These are phyloP conservation scores for Limnephilus auricula DNA, from an alignment of 2,888 invertebrate genomes.

Conservation along the genomic window DNA sequence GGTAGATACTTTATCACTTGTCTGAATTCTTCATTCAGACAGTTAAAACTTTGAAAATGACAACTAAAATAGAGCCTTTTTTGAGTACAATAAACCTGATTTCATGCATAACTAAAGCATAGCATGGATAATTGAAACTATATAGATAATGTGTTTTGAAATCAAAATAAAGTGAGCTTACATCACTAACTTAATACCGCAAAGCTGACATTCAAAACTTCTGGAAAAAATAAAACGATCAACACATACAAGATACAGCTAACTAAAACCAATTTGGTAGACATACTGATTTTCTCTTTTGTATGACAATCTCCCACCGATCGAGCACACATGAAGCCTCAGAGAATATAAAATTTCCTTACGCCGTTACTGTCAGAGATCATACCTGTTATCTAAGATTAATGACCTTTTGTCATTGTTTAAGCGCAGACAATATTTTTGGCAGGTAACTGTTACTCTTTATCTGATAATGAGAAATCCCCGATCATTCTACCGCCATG, in stretches of 20 bases:
- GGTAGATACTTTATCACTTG: too few species aligned
- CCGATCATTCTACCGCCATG: slow-evolving; percentile 8
- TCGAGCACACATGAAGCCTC: background rate
- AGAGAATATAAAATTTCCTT: slow-evolving; percentile 14
- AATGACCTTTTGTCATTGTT: slow-evolving; percentile 49
- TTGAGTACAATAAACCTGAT: too few species aligned
- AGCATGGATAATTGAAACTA: too few species aligned
- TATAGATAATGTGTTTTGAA: too few species aligned
- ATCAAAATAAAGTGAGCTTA: too few species aligned
- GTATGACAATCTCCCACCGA: background rate
- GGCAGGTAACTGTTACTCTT: slow-evolving; percentile 43
- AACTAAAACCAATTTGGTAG: background rate
- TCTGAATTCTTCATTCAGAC: too few species aligned
- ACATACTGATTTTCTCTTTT: background rate
- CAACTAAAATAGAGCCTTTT: too few species aligned
- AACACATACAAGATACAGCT: background rate
- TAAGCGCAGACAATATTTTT: slow-evolving; percentile 42
- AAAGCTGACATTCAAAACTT: too few species aligned
- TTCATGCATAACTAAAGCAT: too few species aligned
- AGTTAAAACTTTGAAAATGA: too few species aligned
- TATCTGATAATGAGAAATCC: slow-evolving; percentile 45
- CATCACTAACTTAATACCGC: too few species aligned
- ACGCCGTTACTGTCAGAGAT: slow-evolving; percentile 30
- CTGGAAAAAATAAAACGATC: too few species aligned
- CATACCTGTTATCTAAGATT: slow-evolving; percentile 35